Conservation (phyloP, 2,888 invertebrate genomes). For the Hecatera dysodea region DNA sequence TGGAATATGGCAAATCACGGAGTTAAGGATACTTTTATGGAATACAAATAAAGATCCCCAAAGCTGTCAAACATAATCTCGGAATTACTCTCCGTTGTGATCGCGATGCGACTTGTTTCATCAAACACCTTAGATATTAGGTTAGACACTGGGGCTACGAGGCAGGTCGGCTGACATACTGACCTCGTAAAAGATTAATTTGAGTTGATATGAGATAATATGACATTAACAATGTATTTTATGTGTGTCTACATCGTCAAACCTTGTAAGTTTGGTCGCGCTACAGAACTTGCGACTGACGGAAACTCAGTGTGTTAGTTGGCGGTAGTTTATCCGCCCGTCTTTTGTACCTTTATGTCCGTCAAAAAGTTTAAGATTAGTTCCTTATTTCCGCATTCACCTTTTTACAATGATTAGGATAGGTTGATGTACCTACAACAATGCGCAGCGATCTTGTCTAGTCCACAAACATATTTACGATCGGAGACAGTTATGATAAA, state of each 20-base stretch:
- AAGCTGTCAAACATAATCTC: slow-evolving; percentile 7
- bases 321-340: background rate
- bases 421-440: background rate
- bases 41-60: slow-evolving; percentile 22
- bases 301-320: slow-evolving; percentile 22
- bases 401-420: background rate
- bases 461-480: background rate
- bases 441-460: background rate
- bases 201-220: slow-evolving; percentile 34
- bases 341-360: slow-evolving; percentile 6
- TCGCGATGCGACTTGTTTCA: slow-evolving; percentile 7
- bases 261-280: slow-evolving; percentile 32
- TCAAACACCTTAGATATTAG: slow-evolving; percentile 2
- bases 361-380: slow-evolving; percentile 17
- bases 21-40: slow-evolving; percentile 38
- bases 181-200: slow-evolving; percentile 56
- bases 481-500: too few species aligned
- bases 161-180: slow-evolving; percentile 20
- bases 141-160: slow-evolving; percentile 7
- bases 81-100: background rate
- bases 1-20: slow-evolving; percentile 28
- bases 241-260: slow-evolving; percentile 42
- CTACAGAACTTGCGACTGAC: slow-evolving; percentile 9
- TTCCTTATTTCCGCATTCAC: background rate
- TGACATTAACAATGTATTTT: slow-evolving; percentile 48